Percentiles rank a stretch among this genome's conserved stretches.
These are phyloP conservation scores for Pseudopleuronectes americanus DNA, from an alignment of 2,797 vertebrate genomes.

Conservation along the genomic window DNA sequence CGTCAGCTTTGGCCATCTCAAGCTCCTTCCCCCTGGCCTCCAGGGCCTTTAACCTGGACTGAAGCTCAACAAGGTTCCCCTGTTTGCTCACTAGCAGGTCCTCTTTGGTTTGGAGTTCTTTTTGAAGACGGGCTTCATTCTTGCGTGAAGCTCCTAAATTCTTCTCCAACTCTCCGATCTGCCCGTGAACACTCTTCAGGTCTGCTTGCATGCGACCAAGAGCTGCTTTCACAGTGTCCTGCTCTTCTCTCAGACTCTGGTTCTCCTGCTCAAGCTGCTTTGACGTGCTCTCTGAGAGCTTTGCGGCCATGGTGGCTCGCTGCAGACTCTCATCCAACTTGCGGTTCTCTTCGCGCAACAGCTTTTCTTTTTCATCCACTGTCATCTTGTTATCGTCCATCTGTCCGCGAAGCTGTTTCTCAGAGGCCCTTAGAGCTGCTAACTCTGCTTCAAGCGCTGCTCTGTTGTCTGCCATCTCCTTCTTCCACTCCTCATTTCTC, in stretches of 20 bases:
- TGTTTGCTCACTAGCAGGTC: conserved; percentile 79
- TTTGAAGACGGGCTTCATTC: conserved; percentile 81
- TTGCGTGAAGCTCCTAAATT: conserved; percentile 79
- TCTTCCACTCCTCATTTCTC: conserved; percentile 78
- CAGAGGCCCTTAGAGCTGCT: conserved; percentile 82
- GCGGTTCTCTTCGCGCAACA: conserved; percentile 82
- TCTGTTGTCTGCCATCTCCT: conserved; percentile 76
- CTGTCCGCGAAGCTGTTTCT: conserved; percentile 85
- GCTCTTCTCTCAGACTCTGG: conserved; percentile 84
- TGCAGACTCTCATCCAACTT: conserved; percentile 87
- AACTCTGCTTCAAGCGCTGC: conserved; percentile 79
- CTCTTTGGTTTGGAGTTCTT: conserved; percentile 81
- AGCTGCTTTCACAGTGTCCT: conserved; percentile 80
- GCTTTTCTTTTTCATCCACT: conserved; percentile 85
- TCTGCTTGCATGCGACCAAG: conserved; percentile 83
- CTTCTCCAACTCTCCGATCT: conserved; percentile 84
- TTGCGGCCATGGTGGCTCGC: conserved; percentile 77
- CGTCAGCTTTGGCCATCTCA: conserved; percentile 76
- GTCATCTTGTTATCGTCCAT: conserved; percentile 78
- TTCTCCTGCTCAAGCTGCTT: conserved; percentile 84
- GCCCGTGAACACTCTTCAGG: conserved; percentile 82
- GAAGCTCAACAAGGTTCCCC: conserved; percentile 78
- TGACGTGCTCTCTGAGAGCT: conserved; percentile 78
- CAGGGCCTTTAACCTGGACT: conserved; percentile 71
- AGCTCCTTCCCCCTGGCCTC: conserved; percentile 77